Evolutionary conservation across 2,113 vertebrate species (phyloP), one percentile per base, ranked within the genome.

Genomic region (Phyllopteryx taeniolatus): DNA sequence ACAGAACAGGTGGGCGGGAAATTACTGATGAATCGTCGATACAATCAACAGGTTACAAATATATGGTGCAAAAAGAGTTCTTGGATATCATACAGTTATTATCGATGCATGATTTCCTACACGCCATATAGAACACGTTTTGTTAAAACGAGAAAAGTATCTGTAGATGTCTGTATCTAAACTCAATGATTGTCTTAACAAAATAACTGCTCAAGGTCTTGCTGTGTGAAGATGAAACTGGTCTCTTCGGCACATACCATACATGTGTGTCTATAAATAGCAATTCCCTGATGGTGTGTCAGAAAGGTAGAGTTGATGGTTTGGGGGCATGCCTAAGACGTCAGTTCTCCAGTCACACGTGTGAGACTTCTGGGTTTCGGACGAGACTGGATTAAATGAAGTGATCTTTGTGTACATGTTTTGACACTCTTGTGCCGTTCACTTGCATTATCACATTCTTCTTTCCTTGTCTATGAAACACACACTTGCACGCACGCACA

Each of bases 241-340:
- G 64, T 81, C 80, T 78, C 76, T 68, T 77, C 74, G 75, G 66
- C 68, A 60, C 44, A 20, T 68, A 56, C 61, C 75, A 66, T 44
- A 44, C 71, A 63, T 81, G 82, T 83, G 67, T 20, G 17, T 72
- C 78, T 89, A 90, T 85, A 72, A 86, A 89, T 89, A 89, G 78
- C 74, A 67, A 53, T 54, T 68, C 74, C 80, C 71, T 65, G 66
- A 71, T 71, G 73, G 67, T 53, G 73, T 74, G 68, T 86, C 83
- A 80, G 76, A 43, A 65, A 83, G 66, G 65, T 73, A 69, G 80
- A 78, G 79, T 73, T 79, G 80, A 85, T n/a, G 61, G 69, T 81
- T 79, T 42, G 39, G 70, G 77, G 62, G 70, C 78, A 72, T 35
- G 7, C 82, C 73, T 76, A 49, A 19, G 72, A 57, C 66, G 42